These are phyloP conservation scores for Myotis planiceps DNA, from an alignment of 2,797 vertebrate genomes.

Conservation along the genomic window DNA sequence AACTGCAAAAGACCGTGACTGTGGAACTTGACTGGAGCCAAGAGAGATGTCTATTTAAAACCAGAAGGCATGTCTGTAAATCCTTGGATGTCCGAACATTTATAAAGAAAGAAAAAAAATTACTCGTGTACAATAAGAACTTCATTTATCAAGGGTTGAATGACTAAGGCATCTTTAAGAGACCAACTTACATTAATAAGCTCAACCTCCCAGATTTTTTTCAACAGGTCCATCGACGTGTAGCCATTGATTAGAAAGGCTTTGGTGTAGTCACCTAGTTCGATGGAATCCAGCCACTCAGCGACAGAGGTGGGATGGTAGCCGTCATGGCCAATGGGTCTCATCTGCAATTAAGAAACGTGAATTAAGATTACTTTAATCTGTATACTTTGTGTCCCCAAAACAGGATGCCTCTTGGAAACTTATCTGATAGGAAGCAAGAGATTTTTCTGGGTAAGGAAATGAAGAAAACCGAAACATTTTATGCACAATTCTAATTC, in stretches of 20 bases:
- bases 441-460: slow-evolving; percentile 37
- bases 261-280: slow-evolving; percentile 98
- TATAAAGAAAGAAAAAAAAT: slow-evolving; percentile 1
- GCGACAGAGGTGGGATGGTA: slow-evolving; percentile 97
- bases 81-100: background rate
- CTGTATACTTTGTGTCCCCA: slow-evolving; percentile 32
- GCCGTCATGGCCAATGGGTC: slow-evolving; percentile 94
- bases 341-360: slow-evolving; percentile 89
- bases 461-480: slow-evolving; percentile 56
- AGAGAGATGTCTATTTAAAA: slow-evolving; percentile 37
- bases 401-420: background rate
- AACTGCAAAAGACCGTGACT: background rate
- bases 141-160: slow-evolving; percentile 17
- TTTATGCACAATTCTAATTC: slow-evolving; percentile 50
- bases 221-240: slow-evolving; percentile 98
- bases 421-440: slow-evolving; percentile 53
- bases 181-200: slow-evolving; percentile 96
- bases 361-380: background rate
- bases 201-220: slow-evolving; percentile 99
- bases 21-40: background rate
- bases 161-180: slow-evolving; percentile 42
- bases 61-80: background rate
- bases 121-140: background rate
- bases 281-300: slow-evolving; percentile 98
- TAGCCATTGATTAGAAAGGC: slow-evolving; percentile 98